Base-by-base conservation (phyloP, 2,888 invertebrate genomes). In the Drosophila paranaensis region DNA sequence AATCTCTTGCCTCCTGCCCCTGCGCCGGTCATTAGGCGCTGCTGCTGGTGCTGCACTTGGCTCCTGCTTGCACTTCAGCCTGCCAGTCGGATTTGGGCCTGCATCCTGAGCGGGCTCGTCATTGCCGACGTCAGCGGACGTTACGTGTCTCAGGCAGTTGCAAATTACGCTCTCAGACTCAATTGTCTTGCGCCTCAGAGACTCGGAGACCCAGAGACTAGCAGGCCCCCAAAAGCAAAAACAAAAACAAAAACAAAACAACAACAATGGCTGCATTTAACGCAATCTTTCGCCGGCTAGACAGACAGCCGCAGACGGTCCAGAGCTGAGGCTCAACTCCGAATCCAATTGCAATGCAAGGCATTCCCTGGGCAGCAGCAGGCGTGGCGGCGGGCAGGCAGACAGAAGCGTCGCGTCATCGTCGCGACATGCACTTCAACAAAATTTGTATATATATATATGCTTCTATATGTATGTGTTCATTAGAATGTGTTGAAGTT, bases 111-210 rank as follows among this genome's bases (percentile, higher is more conserved):
- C 65, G 60, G 77, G 77, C 60, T 62, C 80, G 67, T 77, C 77
- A 77, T 70, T 65, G 71, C 67, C 67, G 62, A 64, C 60, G 62
- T 60, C 53, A 54, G 56, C 66, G 65, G 69, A 77, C 84, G 71
- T 57, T 68, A 55, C 69, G 77, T 78, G 90, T 90, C 87, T 88
- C 89, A 90, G 90, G 87, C 89, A 90, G 90, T 85, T 88, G 90
- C 90, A 90, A 89, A 90, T 89, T 90, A 89, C 84, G 87, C 89
- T 89, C 88, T 81, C 89, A 90, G 88, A 88, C 90, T 82, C 90
- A 88, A 91, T 91, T 90, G 90, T 89, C 90, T 90, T 91, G 86
- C 74, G 90, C 88, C 87, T 88, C 46, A 54, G 88, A 84, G 88
- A 81, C 79, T 77, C 65, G 56, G 67, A 60, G 64, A 48, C 73